Base-by-base conservation (phyloP, 2,797 vertebrate species). In the Sebastes itinus region DNA sequence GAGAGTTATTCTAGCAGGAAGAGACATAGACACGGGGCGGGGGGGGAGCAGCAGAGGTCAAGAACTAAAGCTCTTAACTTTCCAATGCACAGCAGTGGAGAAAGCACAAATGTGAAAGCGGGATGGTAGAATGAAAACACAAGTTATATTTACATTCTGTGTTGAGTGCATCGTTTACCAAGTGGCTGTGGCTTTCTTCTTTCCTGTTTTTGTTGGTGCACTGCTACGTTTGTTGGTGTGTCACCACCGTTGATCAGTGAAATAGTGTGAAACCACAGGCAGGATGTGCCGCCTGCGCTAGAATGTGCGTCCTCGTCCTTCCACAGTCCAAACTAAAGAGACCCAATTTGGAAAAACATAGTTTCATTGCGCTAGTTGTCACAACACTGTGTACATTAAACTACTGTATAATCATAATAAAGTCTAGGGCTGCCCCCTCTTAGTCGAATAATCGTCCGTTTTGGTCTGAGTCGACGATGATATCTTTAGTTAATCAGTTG, bases 131-230 rank as follows among this genome's bases (percentile, higher is more conserved):
- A 10, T 35, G 6, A 56, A 35, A 55, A 25, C n/a, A 60, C 23
- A 64, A 22, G 9, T 30, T 16, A 11, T 63, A 32, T 52, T 55
- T 25, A 56, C 27, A 63, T 33, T n/a, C 11, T 3, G 33, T 49
- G 27, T 59, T 5, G 23, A 42, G 12, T 13, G 23, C 16, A 32
- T 6, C 14, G 20, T 62, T 56, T 23, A 1, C 52, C 54, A 46
- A 46, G 42, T 46, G 42, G 42, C 42, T 46, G 42, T 46, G 42
- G 42, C 42, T 46, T 0, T 46, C 32, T 62, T 32, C 46, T 68
- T 68, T 74, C 64, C 78, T 62, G 71, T 11, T 46, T 65, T 61
- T 60, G 79, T 62, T 61, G 64, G 72, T 54, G 46, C 32, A n/a
- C 3, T 27, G 38, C n/a, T 33, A 23, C 7, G 12, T 64, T 32